Evolutionary conservation across 2,888 invertebrate species (phyloP).

Genomic region (Spialia ferax): DNA sequence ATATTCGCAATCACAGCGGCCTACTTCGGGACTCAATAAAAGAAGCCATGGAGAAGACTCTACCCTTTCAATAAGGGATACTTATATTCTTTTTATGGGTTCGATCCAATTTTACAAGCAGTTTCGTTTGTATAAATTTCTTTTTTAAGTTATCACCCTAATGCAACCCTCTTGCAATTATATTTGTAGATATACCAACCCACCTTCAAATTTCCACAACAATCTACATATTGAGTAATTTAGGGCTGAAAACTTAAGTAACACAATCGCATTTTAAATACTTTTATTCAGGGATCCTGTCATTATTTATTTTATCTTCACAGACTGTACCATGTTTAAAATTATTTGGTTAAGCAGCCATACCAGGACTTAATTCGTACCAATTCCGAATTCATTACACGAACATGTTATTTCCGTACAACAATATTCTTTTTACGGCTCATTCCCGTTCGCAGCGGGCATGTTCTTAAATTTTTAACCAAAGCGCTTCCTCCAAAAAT

Average conservation of each 20-base stretch:
- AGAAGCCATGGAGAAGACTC: background rate
- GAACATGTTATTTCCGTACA: constrained; percentile 34
- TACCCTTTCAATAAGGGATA: background rate
- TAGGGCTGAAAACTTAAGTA: too few relatives aligned
- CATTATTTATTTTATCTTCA: too few relatives aligned
- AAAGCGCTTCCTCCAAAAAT: constrained; percentile 29
- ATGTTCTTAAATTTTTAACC: constrained; percentile 38
- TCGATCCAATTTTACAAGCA: background rate
- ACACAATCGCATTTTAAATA: too few relatives aligned
- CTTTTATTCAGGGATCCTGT: too few relatives aligned
- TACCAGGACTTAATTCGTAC: background rate
- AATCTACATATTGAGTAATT: too few relatives aligned
- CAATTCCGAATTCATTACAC: constrained; percentile 35
- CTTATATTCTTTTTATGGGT: background rate
- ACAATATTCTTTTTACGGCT: constrained; percentile 37
- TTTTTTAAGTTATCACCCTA: too few relatives aligned
- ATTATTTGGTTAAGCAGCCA: background rate
- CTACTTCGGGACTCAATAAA: background rate
- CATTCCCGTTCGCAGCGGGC: constrained; percentile 30
- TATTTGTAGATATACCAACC: too few relatives aligned
- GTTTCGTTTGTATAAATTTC: background rate
- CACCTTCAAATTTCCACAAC: too few relatives aligned
- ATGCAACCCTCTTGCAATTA: too few relatives aligned
- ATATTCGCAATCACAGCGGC: background rate
- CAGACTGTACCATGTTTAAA: background rate